These are phyloP conservation scores for Manis pentadactyla DNA, from an alignment of 2,797 vertebrate species.

Conservation along the genomic window DNA sequence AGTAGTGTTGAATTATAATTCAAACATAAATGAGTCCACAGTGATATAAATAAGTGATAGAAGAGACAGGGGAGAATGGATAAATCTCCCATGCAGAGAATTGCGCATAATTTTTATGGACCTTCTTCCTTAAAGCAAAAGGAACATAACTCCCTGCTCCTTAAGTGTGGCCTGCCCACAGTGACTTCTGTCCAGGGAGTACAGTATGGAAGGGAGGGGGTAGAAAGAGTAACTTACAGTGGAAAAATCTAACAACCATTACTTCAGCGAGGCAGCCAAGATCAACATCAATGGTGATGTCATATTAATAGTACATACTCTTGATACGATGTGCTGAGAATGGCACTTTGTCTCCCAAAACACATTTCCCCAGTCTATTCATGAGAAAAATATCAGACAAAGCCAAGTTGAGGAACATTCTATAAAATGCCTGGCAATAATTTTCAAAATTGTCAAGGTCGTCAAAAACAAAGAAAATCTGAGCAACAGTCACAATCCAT, in stretches of 20 bases:
- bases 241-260: not conserved
- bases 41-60: not conserved
- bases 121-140: not conserved
- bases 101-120: not conserved
- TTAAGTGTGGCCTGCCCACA: not conserved
- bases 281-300: not conserved
- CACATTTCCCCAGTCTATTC: not conserved
- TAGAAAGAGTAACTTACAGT: not conserved
- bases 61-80: not conserved
- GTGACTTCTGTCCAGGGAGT: not conserved
- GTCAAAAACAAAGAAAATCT: conserved; percentile 6
- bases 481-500: not conserved
- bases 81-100: not conserved
- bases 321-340: not conserved
- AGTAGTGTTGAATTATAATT: not conserved
- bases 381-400: not conserved
- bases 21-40: not conserved
- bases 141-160: not conserved
- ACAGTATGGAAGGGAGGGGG: not conserved
- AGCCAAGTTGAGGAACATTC: not conserved
- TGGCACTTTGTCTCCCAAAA: not conserved
- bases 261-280: not conserved
- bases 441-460: not conserved
- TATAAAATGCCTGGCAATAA: not conserved
- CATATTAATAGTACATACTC: not conserved